phyloP scores from a whole-genome alignment of 2,888 invertebrate species.

The Sphaerophoria rueppellii region DNA sequence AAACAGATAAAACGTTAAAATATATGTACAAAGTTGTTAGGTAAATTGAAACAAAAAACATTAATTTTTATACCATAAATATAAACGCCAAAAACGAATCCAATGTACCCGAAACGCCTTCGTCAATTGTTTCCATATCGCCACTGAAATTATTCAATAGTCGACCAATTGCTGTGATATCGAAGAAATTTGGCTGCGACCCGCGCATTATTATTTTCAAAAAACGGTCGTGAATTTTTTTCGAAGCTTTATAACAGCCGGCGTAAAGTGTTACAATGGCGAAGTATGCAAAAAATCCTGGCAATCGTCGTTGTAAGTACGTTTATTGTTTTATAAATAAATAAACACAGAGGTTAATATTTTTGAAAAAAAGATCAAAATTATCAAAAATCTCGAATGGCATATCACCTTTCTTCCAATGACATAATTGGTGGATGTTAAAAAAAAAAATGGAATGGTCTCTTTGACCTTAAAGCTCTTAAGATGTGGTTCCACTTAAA shows the following conservation, averaged over 20 bases:
- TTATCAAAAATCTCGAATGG: constrained; percentile 33
- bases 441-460: constrained; percentile 47
- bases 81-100: constrained; percentile 82
- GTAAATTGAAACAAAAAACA: constrained; percentile 10
- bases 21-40: constrained; percentile 7
- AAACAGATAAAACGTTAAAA: constrained; percentile 19
- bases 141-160: constrained; percentile 87
- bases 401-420: constrained; percentile 56
- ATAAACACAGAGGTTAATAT: neutral
- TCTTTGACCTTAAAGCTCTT: too few relatives aligned
- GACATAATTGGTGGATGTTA: constrained; percentile 33
- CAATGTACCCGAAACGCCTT: constrained; percentile 84
- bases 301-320: constrained; percentile 30
- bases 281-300: constrained; percentile 83
- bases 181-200: constrained; percentile 87
- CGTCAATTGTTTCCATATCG: constrained; percentile 87
- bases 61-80: constrained; percentile 80
- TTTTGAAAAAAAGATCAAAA: constrained; percentile 19
- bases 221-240: constrained; percentile 84
- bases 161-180: constrained; percentile 87
- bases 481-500: too few relatives aligned
- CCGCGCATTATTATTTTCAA: constrained; percentile 84
- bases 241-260: constrained; percentile 85
- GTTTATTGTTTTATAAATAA: constrained; percentile 36
- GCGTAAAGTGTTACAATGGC: constrained; percentile 84